phyloP scores from a whole-genome alignment of 2,797 vertebrate genomes.

The Oophaga sylvatica region DNA sequence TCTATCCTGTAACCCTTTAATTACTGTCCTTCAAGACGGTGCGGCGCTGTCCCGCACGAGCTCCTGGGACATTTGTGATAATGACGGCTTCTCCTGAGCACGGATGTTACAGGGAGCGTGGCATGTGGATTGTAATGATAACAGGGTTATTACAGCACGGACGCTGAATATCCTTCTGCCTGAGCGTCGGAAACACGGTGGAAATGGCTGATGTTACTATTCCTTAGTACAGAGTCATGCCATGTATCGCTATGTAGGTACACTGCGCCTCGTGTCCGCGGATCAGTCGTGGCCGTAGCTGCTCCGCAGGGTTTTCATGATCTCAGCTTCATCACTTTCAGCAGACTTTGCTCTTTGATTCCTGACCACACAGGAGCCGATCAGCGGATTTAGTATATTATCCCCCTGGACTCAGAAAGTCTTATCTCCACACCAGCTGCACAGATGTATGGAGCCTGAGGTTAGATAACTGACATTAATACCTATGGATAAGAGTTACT shows the following conservation, averaged over 20 bases:
- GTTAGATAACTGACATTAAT: background rate
- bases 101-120: background rate
- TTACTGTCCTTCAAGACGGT: background rate
- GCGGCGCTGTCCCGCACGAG: too few species aligned
- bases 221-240: background rate
- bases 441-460: background rate
- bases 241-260: background rate
- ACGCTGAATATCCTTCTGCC: background rate
- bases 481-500: background rate
- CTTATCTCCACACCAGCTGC: background rate
- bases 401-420: background rate
- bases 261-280: background rate
- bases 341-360: background rate
- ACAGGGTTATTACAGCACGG: slow-evolving; percentile 40
- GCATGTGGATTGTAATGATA: slow-evolving; percentile 44
- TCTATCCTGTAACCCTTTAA: too few species aligned
- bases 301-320: background rate
- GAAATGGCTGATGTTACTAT: background rate
- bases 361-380: background rate
- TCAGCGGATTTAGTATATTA: slow-evolving; percentile 9
- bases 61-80: background rate
- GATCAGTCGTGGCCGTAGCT: background rate
- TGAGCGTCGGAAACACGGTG: background rate
- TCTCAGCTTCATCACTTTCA: background rate
- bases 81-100: background rate